Evolutionary conservation across 2,888 invertebrate species (phyloP), one percentile per base, ranked within the genome.

Genomic region (Dichetophora obliterata): DNA sequence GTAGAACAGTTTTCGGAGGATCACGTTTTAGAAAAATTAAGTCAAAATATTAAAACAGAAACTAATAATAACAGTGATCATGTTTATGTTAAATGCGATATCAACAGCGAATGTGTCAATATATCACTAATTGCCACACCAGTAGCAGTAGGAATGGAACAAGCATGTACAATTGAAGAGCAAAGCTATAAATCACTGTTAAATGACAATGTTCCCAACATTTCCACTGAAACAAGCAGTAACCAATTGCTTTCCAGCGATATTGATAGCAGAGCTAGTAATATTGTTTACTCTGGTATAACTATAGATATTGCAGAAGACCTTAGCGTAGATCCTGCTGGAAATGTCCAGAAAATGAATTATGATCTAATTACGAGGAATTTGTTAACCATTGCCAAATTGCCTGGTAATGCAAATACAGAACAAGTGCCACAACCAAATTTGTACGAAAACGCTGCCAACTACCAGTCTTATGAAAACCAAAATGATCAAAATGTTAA

Each of bases 401-500:
- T 68, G 8, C 24, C 68, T 68, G 50, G 8, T 34, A n/a, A 31
- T 59, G 6, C 43, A 11, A 54, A 54, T 54, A 19, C 54, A 54
- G 22, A 8, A 22, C 9, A 59, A 24, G 14, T 27, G 16, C 11
- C 27, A 24, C 14, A 27, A 34, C n/a, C 63, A 16, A 63, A 63
- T n/a, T 31, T 31, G 24, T 59, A 43, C 24, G 68, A 69, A 69
- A 69, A 54, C 54, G 31, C 54, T 31, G 16, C 9, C 27, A 27
- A 27, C 9, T 11, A 61, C 37, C 61, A 61, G 14, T 50, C 48
- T 5, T 43, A 57, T 54, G 54, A 75, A 48, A 75, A 59, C 24
- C 75, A 27, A 57, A 54, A 65, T 74, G 65, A 54, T 65, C 65
- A 74, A 66, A 65, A 65, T 19, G 48, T 59, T 19, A 73, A 65